phyloP scores from a whole-genome alignment of 1,140 invertebrate species.

The Streblospio benedicti region DNA sequence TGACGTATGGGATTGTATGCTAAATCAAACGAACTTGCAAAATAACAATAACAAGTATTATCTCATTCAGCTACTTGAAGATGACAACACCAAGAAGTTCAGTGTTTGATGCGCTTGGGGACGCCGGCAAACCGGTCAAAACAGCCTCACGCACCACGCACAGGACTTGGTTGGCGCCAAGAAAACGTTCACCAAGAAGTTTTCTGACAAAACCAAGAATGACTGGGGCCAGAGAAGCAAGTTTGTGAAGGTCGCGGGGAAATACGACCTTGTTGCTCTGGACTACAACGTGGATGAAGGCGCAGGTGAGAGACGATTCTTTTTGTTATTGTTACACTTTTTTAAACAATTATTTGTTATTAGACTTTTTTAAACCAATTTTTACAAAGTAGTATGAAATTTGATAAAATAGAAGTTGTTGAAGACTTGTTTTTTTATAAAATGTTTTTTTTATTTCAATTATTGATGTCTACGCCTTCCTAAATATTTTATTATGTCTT shows the following conservation, averaged over 20 bases:
- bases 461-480: no score
- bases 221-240: slow-evolving; percentile 32
- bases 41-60: slow-evolving; percentile 57
- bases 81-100: slow-evolving; percentile 41
- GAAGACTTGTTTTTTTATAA: no score
- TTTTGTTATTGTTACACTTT: no score
- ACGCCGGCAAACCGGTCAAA: slow-evolving; percentile 50
- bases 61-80: slow-evolving; percentile 52
- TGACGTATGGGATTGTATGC: slow-evolving; percentile 50
- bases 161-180: slow-evolving; percentile 47
- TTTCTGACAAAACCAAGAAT: slow-evolving; percentile 42
- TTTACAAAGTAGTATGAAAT: no score
- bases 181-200: slow-evolving; percentile 47
- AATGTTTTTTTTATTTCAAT: no score
- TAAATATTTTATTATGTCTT: no score
- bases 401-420: no score
- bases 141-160: slow-evolving; percentile 41
- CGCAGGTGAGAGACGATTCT: no score
- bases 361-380: no score
- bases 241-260: slow-evolving; percentile 40
- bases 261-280: slow-evolving; percentile 43
- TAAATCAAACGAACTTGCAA: slow-evolving; percentile 53
- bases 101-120: slow-evolving; percentile 54
- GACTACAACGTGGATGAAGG: slow-evolving; percentile 35
- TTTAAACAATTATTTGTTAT: no score